Base-by-base conservation (phyloP, 2,888 invertebrate genomes). In the Pheosia tremula region DNA sequence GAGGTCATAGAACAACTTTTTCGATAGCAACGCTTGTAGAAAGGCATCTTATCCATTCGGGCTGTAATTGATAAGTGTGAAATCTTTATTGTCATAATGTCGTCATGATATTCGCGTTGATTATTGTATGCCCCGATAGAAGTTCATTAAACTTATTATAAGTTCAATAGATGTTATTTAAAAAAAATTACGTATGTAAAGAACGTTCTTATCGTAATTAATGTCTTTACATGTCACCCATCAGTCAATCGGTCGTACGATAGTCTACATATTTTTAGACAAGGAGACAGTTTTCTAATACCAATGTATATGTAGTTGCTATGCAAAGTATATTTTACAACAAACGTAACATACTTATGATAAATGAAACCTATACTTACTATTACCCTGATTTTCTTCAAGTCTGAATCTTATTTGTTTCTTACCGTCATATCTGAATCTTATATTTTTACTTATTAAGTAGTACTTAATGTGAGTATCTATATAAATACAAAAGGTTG, bases 111-210 rank as follows among this genome's bases (percentile, higher is more conserved):
- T 66, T 61, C 41, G 50, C 56, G 58, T 43, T 58, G 70, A 71
- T 69, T 64, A 71, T 69, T 62, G 55, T 73, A 64, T 69, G 69
- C 64, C 64, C 63, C 8, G 10, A 53, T 38, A 53, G 53, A 53
- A 53, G 53, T 53, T 53, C 50, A 50, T 50, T 50, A 50, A 24
- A 50, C 47, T 47, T 4, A 11, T 4, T 47, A 47, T n/a, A n/a
- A 3, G 47, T 47, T 47, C 24, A 63, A 39, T 49, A 53, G 64
- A 68, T 63, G 69, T 62, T 65, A 52, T 66, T 63, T 53, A 56
- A 57, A 59, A 59, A 61, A 63, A 61, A 60, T 9, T 11, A n/a
- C 47, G 47, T 47, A n/a, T n/a, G n/a, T 9, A 43, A 24, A 24
- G 0, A 7, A 13, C 50, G 24, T 24, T 50, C 13, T 50, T 50